Conservation (phyloP, 2,888 invertebrate species). For the Plutella xylostella region DNA sequence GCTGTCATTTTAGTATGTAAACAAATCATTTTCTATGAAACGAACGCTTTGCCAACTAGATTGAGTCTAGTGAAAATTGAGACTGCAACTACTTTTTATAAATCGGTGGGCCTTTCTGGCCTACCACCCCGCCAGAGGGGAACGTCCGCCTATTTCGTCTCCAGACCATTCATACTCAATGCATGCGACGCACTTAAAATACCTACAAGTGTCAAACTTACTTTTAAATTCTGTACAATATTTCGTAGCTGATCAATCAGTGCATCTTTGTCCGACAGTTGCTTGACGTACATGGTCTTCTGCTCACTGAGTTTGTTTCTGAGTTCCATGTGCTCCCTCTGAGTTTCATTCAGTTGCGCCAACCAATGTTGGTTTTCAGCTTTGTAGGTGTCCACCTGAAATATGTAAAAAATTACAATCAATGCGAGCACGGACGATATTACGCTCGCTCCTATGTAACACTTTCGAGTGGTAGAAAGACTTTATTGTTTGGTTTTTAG, state of each 20-base stretch:
- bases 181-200: too few relatives aligned
- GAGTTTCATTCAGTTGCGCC: slow-evolving; percentile 63
- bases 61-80: too few relatives aligned
- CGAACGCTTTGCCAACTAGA: too few relatives aligned
- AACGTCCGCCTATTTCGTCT: too few relatives aligned
- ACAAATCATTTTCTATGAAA: too few relatives aligned
- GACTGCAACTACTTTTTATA: too few relatives aligned
- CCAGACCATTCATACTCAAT: too few relatives aligned
- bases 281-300: slow-evolving; percentile 43
- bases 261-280: slow-evolving; percentile 50
- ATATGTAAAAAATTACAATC: too few relatives aligned
- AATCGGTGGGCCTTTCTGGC: too few relatives aligned
- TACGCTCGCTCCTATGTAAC: neutral
- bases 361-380: slow-evolving; percentile 74
- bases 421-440: neutral
- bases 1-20: too few relatives aligned
- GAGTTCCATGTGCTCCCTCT: slow-evolving; percentile 62
- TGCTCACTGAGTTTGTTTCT: slow-evolving; percentile 59
- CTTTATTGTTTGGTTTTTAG: neutral
- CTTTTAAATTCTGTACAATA: slow-evolving; percentile 47
- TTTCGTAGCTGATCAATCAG: slow-evolving; percentile 58
- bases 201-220: slow-evolving; percentile 17
- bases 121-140: too few relatives aligned
- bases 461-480: too few relatives aligned
- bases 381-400: slow-evolving; percentile 70